Evolutionary conservation across 2,797 vertebrate genomes (phyloP).

Genomic region (Arrhamphus sclerolepis): DNA sequence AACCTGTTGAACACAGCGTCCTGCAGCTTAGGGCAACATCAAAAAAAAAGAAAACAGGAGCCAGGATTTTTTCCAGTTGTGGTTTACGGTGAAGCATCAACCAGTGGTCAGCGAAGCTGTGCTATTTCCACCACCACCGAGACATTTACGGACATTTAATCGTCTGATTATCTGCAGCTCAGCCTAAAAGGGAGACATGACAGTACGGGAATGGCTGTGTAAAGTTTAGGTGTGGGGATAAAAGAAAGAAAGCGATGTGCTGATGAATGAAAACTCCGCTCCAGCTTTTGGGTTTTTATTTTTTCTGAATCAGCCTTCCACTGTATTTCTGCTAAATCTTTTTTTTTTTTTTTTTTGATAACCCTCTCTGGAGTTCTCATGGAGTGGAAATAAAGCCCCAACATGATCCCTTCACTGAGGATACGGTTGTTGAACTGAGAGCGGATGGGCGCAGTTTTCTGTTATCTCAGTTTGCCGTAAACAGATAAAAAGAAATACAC

Average conservation of each 20-base stretch:
- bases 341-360: slow-evolving; percentile 1
- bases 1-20: too few relatives aligned
- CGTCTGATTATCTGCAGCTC: not conserved
- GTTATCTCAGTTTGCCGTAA: slow-evolving; percentile 51
- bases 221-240: not conserved
- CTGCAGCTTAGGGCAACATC: too few relatives aligned
- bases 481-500: slow-evolving; percentile 47
- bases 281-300: not conserved
- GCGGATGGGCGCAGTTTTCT: slow-evolving; percentile 17
- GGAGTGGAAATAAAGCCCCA: slow-evolving; percentile 18
- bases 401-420: slow-evolving; percentile 28
- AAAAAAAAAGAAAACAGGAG: not conserved
- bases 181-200: slow-evolving; percentile 7
- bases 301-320: not conserved
- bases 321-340: slow-evolving; percentile 5
- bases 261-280: not conserved
- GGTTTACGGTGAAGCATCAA: not conserved
- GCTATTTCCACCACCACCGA: not conserved
- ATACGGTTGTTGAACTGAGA: slow-evolving; percentile 13
- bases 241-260: not conserved
- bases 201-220: not conserved
- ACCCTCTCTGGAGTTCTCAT: slow-evolving; percentile 1
- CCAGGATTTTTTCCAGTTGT: slow-evolving; percentile 5
- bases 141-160: too few relatives aligned
- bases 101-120: not conserved